These are phyloP conservation scores for Asarcornis scutulata DNA, from an alignment of 2,113 vertebrate genomes.

Conservation along the genomic window DNA sequence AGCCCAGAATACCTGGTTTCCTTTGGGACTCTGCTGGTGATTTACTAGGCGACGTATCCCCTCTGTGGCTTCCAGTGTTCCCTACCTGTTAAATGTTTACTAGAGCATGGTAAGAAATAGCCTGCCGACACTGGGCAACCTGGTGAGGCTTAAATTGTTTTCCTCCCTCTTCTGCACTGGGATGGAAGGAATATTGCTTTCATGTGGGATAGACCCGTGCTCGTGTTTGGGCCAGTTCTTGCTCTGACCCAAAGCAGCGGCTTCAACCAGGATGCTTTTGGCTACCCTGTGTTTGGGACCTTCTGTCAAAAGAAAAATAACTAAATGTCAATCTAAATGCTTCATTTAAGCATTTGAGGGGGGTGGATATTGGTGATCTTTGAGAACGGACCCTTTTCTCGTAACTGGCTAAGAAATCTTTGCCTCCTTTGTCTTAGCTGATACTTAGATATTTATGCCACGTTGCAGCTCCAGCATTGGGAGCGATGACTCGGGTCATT, in stretches of 20 bases:
- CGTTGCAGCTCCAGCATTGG: too few relatives aligned
- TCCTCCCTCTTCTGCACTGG: neutral
- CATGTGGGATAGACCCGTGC: neutral
- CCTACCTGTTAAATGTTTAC: neutral
- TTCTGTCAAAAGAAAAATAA: neutral
- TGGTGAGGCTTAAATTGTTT: neutral
- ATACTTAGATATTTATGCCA: neutral
- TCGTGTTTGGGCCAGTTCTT: neutral
- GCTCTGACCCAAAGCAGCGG: neutral
- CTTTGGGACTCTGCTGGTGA: rapidly evolving
- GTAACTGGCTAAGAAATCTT: neutral
- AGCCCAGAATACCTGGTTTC: rapidly evolving
- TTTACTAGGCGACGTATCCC: rapidly evolving
- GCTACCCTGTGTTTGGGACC: neutral
- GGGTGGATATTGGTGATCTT: neutral
- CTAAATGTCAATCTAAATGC: neutral
- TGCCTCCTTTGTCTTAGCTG: neutral
- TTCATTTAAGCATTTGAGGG: neutral
- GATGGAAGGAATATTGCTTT: too few relatives aligned
- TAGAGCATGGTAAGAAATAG: neutral
- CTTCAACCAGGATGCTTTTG: neutral
- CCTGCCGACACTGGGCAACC: neutral
- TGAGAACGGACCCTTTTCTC: neutral
- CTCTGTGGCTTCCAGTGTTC: neutral
- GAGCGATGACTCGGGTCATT: too few relatives aligned